A percentile compares a stretch with the other conserved stretches of the same genome.
Conservation (phyloP, 2,888 invertebrate species). For the Cinara cedri region DNA sequence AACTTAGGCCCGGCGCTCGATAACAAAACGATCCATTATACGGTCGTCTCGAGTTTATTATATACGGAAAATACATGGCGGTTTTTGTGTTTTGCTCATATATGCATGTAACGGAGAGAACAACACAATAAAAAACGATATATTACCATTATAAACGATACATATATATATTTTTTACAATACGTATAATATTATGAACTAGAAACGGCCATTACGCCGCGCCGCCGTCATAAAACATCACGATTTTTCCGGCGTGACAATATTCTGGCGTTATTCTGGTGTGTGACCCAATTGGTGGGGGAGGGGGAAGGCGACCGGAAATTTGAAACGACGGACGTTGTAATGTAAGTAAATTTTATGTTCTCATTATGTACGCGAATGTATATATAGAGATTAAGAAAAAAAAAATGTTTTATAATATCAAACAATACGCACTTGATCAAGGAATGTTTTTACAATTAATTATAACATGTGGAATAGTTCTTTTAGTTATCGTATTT, state of each 20-base stretch:
- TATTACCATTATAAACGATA: background rate
- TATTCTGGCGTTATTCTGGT: conserved; percentile 29
- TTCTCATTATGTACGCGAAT: conserved; percentile 9
- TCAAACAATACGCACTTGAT: too few species aligned
- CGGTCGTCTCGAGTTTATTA: background rate
- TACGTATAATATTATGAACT: conserved; percentile 40
- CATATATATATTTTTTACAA: background rate
- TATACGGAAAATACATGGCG: conserved; percentile 2
- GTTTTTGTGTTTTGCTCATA: too few species aligned
- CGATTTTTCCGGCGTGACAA: conserved; percentile 47
- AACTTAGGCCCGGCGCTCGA: conserved; percentile 29
- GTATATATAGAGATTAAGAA: too few species aligned
- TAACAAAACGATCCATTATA: conserved; percentile 37
- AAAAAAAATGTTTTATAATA: too few species aligned
- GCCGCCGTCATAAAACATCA: conserved; percentile 39
- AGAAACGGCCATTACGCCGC: conserved; percentile 37
- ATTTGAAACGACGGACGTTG: conserved; percentile 33
- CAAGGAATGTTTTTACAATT: too few species aligned
- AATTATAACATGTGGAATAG: too few species aligned
- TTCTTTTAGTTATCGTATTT: too few species aligned
- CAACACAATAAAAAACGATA: too few species aligned
- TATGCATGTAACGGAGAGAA: background rate
- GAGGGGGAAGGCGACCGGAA: conserved; percentile 25
- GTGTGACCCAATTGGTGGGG: conserved; percentile 3
- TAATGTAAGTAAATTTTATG: background rate